phyloP scores from a whole-genome alignment of 2,113 vertebrate genomes.

The Oophaga pumilio region DNA sequence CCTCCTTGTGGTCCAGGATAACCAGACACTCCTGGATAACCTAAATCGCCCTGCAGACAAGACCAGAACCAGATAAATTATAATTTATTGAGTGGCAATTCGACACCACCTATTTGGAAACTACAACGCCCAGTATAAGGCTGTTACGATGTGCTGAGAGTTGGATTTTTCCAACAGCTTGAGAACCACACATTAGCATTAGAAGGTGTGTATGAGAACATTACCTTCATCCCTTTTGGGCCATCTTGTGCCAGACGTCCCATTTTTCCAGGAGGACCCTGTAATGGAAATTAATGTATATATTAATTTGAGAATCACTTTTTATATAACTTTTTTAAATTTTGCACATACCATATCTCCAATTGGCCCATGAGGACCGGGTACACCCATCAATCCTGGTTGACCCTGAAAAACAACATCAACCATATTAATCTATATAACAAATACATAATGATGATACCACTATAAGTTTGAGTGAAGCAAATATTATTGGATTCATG shows the following conservation, averaged over 20 bases:
- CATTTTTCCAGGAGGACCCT: slow-evolving; percentile 66
- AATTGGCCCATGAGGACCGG: slow-evolving; percentile 71
- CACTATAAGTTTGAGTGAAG: background rate
- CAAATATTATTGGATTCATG: background rate
- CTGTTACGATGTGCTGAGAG: too few species aligned
- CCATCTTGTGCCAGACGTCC: slow-evolving; percentile 74
- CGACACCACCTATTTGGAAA: background rate
- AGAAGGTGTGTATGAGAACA: background rate
- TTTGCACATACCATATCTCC: slow-evolving; percentile 71
- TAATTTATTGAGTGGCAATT: too few species aligned
- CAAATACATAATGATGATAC: background rate
- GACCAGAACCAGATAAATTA: background rate
- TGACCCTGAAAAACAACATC: slow-evolving; percentile 73
- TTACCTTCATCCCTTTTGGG: slow-evolving; percentile 78
- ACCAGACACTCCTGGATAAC: slow-evolving; percentile 68
- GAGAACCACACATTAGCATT: too few species aligned
- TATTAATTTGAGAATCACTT: background rate
- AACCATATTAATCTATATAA: background rate
- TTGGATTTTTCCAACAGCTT: background rate
- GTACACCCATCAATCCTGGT: slow-evolving; percentile 72
- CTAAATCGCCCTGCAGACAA: slow-evolving; percentile 71
- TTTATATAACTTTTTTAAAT: background rate
- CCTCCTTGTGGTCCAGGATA: slow-evolving; percentile 67
- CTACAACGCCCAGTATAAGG: background rate
- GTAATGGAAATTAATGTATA: background rate